phyloP scores from a whole-genome alignment of 2,888 invertebrate genomes.

The Portevinia maculata region DNA sequence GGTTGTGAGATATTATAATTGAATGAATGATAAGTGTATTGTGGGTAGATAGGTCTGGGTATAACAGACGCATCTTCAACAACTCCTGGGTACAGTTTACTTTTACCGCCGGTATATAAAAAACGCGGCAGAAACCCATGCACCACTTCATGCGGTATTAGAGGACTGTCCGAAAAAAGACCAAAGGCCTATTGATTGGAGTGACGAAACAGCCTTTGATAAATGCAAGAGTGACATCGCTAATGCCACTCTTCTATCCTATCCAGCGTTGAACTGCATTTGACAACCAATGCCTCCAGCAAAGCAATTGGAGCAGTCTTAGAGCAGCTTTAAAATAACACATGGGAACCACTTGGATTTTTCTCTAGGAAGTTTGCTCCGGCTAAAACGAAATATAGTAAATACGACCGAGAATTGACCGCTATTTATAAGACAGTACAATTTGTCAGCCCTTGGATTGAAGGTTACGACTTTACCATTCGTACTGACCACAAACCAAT shows the following conservation, averaged over 20 bases:
- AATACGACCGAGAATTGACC: constrained; percentile 80
- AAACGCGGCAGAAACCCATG: constrained; percentile 49
- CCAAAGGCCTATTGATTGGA: constrained; percentile 20
- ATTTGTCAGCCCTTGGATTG: constrained; percentile 73
- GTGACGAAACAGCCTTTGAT: not conserved
- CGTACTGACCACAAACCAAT: too few species aligned
- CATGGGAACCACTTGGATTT: constrained; percentile 68
- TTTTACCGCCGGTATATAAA: constrained; percentile 70
- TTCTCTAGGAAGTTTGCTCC: constrained; percentile 78
- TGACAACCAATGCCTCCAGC: constrained; percentile 60
- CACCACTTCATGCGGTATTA: constrained; percentile 41
- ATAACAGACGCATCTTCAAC: too few species aligned
- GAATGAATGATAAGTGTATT: too few species aligned
- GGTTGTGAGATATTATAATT: too few species aligned
- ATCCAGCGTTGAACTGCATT: too few species aligned
- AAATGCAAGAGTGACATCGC: constrained; percentile 40
- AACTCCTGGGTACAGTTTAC: too few species aligned
- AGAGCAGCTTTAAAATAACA: constrained; percentile 43
- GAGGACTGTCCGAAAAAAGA: constrained; percentile 66
- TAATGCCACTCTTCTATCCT: too few species aligned
- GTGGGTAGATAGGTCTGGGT: too few species aligned
- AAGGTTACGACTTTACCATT: too few species aligned
- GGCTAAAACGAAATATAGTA: constrained; percentile 77
- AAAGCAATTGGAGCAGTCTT: constrained; percentile 56
- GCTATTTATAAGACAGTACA: constrained; percentile 79